Base-by-base conservation (phyloP, 1,140 invertebrate genomes). In the Charaxes varanes region DNA sequence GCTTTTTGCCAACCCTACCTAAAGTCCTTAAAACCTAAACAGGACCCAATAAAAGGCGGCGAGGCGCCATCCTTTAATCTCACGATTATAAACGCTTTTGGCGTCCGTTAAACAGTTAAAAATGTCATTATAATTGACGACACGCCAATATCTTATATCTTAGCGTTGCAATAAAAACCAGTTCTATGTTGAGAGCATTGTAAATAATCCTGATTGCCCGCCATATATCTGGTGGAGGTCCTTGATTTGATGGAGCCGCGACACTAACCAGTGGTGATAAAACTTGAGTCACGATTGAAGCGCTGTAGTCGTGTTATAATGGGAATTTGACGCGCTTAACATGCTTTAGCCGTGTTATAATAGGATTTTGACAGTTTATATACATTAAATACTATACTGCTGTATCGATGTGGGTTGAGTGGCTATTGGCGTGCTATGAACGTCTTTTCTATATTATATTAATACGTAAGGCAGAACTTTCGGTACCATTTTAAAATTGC, bases 31-130 rank as follows among this genome's bases (percentile, higher is more conserved):
- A 21, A 27, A 17, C 22, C 23, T 22, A 14, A 45, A 45, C n/a
- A 38, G 28, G 15, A n/a, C 13, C 36, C 36, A 47, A 47, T 47
- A 47, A 47, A 47, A 41, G 33, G 46, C 42, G 52, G 41, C 28
- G 12, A 54, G 52, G 52, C 52, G 52, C 44, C 44, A 35, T 34
- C 47, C 51, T 54, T 50, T 54, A 54, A 54, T 50, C 45, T 46
- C 28, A 53, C 47, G 57, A 66, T 63, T 67, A 71, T 56, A 53
- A 62, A 62, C 52, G 53, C 53, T 61, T 60, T 63, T 55, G 54
- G 58, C 52, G 61, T 44, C 55, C 31, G 46, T 53, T 57, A 53
- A 59, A 59, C 42, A 52, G 31, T 56, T 50, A 49, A 51, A 50
- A 47, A 57, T 61, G 56, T 61, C 49, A 49, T 61, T 55, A 59